Evolutionary conservation across 1,140 invertebrate genomes (phyloP).

Genomic region (Listronotus bonariensis): DNA sequence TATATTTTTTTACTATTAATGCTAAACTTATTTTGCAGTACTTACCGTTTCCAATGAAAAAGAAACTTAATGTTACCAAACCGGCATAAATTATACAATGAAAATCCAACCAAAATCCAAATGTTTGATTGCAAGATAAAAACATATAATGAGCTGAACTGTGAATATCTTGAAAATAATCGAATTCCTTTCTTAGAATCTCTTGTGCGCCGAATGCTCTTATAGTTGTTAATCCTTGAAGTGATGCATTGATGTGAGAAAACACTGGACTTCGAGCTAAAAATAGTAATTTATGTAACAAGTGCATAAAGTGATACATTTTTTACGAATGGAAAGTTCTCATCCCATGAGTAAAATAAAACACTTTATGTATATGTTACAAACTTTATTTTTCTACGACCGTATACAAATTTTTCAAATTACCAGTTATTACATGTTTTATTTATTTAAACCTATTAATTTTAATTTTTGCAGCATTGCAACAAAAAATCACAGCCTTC

Average conservation of each 20-base stretch:
- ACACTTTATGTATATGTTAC: no score
- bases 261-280: constrained; percentile 80
- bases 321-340: no score
- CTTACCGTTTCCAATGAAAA: constrained; percentile 64
- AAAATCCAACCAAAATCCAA: constrained; percentile 80
- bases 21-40: background rate
- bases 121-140: constrained; percentile 65
- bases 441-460: no score
- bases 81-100: constrained; percentile 76
- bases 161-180: constrained; percentile 62
- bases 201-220: constrained; percentile 80
- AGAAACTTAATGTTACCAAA: constrained; percentile 70
- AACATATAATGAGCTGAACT: constrained; percentile 71
- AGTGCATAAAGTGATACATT: no score
- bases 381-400: no score
- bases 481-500: no score
- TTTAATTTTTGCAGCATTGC: no score
- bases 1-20: no score
- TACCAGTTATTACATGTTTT: no score
- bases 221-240: constrained; percentile 89
- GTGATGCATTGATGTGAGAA: constrained; percentile 84
- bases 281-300: no score
- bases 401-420: no score
- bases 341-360: background rate
- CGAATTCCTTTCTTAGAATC: constrained; percentile 58